Evolutionary conservation across 1,140 invertebrate species (phyloP).

Genomic region (Chymomyza costata): DNA sequence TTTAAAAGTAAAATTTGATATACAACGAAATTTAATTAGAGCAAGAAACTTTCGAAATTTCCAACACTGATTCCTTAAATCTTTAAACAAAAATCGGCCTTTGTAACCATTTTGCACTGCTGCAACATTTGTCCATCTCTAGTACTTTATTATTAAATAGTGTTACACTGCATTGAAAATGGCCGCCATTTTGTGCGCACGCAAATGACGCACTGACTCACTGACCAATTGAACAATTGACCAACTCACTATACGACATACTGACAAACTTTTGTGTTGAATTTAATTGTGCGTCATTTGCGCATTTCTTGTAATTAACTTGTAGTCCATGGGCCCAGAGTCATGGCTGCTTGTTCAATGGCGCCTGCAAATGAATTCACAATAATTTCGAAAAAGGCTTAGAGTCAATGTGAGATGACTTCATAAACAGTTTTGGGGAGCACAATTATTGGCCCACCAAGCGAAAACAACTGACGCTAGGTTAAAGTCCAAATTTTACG

Average conservation of each 20-base stretch:
- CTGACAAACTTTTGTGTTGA: slow-evolving; percentile 16
- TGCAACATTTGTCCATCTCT: too few species aligned
- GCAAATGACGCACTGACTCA: too few species aligned
- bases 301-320: slow-evolving; percentile 35
- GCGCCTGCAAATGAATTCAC: slow-evolving; percentile 6
- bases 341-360: neutral
- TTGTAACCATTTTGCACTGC: too few species aligned
- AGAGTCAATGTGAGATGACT: slow-evolving; percentile 29
- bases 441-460: neutral
- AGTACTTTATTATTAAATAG: too few species aligned
- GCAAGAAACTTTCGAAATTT: too few species aligned
- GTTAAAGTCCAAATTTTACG: neutral
- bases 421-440: slow-evolving; percentile 14
- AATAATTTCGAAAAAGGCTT: slow-evolving; percentile 24
- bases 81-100: too few species aligned
- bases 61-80: too few species aligned
- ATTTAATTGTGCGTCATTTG: slow-evolving; percentile 35
- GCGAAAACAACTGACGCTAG: neutral
- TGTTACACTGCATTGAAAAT: too few species aligned
- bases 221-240: too few species aligned
- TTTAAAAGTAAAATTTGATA: too few species aligned
- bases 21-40: too few species aligned
- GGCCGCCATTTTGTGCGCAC: too few species aligned
- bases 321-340: neutral
- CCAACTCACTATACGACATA: slow-evolving; percentile 7